Evolutionary conservation across 2,113 vertebrate species (phyloP), one percentile per base, ranked within the genome.

Genomic region (Hyaena hyaena): DNA sequence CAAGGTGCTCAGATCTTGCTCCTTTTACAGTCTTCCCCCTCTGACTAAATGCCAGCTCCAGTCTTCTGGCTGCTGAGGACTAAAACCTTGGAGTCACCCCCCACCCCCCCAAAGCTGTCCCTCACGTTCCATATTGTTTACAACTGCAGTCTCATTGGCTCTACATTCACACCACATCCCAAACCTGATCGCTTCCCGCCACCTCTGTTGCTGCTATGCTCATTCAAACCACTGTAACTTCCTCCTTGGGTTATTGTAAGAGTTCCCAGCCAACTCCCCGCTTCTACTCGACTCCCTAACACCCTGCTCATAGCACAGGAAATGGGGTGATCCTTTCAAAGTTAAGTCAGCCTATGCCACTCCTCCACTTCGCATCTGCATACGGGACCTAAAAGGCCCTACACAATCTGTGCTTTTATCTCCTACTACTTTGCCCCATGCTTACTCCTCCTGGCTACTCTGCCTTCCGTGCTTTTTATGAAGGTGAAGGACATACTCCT

Each of bases 361-460:
- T 73, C n/a, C 23, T 84, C 45, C 81, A 65, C 61, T 86, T 43
- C 43, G 28, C 8, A 2, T 2, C 17, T 33, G 53, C 33, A 6
- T 35, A 4, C 7, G 28, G 4, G 48, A 15, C 55, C 31, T 48
- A 21, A n/a, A 45, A 33, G 16, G 31, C 11, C 31, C 45, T 35
- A 0, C 4, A 2, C 31, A 45, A 61, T 31, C 21, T 17, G 19
- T 76, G 3, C 2, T 31, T 23, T 63, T 71, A 12, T 43, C 58
- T 77, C 39, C 35, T 31, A 2, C 31, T 6, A 0, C 4, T 28
- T 11, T 24, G 10, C 5, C 4, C 6, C 43, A 23, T 0, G 1
- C 7, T 28, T 17, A 63, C 53, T 76, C 35, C 14, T 43, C 12
- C 55, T 48, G 17, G 50, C 23, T 58, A 31, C 45, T 71, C 35